phyloP scores from a whole-genome alignment of 2,888 invertebrate species.

The Ormia ochracea region DNA sequence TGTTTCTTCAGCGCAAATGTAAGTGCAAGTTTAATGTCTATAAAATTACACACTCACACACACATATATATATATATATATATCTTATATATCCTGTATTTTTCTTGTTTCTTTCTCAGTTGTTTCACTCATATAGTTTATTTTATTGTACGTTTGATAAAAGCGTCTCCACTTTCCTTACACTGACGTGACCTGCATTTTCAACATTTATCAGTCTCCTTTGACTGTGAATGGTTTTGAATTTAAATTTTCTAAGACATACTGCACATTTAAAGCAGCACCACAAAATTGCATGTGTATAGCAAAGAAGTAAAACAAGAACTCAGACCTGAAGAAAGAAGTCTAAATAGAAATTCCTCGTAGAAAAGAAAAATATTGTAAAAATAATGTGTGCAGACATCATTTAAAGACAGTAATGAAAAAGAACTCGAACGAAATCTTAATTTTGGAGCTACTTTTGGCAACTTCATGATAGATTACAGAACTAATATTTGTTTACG shows the following conservation, averaged over 20 bases:
- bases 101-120: background rate
- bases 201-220: slow-evolving; percentile 59
- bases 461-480: too few relatives aligned
- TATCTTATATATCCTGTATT: slow-evolving; percentile 40
- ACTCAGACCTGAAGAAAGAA: slow-evolving; percentile 7
- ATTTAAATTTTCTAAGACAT: slow-evolving; percentile 54
- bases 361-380: slow-evolving; percentile 29
- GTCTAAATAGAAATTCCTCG: slow-evolving; percentile 29
- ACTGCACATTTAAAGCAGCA: background rate
- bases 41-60: background rate
- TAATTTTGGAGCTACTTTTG: too few relatives aligned
- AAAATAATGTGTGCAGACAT: background rate
- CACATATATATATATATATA: background rate
- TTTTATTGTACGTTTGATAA: slow-evolving; percentile 53
- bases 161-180: slow-evolving; percentile 62
- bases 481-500: too few relatives aligned
- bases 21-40: slow-evolving; percentile 36
- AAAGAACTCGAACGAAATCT: too few relatives aligned
- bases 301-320: background rate
- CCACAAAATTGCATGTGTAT: background rate
- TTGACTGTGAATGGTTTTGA: slow-evolving; percentile 54
- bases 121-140: slow-evolving; percentile 27
- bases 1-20: background rate
- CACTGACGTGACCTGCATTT: slow-evolving; percentile 63
- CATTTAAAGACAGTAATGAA: background rate